phyloP scores from a whole-genome alignment of 1,140 invertebrate species.

The Paraescarpia echinospica region DNA sequence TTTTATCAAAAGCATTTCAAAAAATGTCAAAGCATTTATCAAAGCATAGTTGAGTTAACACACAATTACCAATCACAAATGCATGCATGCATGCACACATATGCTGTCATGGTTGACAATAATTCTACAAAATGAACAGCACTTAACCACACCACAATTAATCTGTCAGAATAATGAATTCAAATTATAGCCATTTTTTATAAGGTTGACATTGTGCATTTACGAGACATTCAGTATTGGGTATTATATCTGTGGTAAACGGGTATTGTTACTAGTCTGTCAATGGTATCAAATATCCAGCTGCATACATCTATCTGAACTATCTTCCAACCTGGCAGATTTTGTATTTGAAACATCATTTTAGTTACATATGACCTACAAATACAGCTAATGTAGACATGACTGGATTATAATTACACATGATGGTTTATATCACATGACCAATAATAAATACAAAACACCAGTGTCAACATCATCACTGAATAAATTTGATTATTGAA shows the following conservation, averaged over 20 bases:
- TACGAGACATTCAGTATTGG: background rate
- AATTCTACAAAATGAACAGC: background rate
- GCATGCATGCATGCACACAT: background rate
- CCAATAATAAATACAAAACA: background rate
- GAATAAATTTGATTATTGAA: background rate
- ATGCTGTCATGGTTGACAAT: background rate
- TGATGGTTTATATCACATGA: background rate
- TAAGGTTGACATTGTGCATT: background rate
- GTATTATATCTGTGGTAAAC: background rate
- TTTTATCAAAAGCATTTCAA: background rate
- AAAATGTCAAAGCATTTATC: too few species aligned
- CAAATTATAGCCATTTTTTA: background rate
- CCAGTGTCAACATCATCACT: background rate
- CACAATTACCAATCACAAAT: background rate
- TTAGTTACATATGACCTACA: background rate
- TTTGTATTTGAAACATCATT: background rate
- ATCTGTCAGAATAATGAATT: too few species aligned
- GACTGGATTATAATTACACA: background rate
- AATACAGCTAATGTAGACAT: background rate
- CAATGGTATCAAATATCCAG: background rate
- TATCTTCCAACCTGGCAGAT: background rate
- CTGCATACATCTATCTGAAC: background rate
- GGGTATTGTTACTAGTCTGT: background rate
- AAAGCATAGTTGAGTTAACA: background rate
- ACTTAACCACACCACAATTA: background rate